Conservation (phyloP, 1,140 invertebrate species). For the Nylanderia fulva region DNA sequence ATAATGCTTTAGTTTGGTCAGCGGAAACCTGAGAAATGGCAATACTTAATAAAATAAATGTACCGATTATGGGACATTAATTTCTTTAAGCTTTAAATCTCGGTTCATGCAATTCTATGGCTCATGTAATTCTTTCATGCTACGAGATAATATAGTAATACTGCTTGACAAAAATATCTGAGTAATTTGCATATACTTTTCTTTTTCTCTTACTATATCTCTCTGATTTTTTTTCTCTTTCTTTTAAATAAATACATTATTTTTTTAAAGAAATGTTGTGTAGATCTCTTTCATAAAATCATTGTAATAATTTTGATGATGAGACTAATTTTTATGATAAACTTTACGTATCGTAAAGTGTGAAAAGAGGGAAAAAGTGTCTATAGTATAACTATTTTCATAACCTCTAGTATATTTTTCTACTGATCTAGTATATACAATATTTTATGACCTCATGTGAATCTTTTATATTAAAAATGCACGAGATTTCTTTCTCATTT, state of each 20-base stretch:
- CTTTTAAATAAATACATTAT: background rate
- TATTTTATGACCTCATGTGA: background rate
- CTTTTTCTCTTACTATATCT: background rate
- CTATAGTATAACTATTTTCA: background rate
- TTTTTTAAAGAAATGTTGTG: background rate
- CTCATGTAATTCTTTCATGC: background rate
- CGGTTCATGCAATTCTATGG: background rate
- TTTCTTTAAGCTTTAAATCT: slow-evolving; percentile 13
- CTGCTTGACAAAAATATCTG: background rate
- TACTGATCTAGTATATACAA: no score
- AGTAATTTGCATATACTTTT: background rate
- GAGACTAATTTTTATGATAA: background rate
- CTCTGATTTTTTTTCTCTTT: background rate
- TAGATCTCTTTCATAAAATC: background rate
- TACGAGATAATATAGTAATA: background rate
- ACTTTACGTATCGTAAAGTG: no score
- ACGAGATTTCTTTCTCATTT: slow-evolving; percentile 19
- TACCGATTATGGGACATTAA: background rate
- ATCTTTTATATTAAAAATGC: slow-evolving; percentile 36
- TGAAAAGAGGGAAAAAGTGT: background rate
- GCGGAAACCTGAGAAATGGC: background rate
- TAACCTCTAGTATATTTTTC: background rate
- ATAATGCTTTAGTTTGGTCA: background rate
- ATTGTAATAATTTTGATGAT: slow-evolving; percentile 14
- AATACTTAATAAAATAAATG: background rate